Base-by-base conservation (phyloP, 2,113 vertebrate species). In the Anhinga rufa region DNA sequence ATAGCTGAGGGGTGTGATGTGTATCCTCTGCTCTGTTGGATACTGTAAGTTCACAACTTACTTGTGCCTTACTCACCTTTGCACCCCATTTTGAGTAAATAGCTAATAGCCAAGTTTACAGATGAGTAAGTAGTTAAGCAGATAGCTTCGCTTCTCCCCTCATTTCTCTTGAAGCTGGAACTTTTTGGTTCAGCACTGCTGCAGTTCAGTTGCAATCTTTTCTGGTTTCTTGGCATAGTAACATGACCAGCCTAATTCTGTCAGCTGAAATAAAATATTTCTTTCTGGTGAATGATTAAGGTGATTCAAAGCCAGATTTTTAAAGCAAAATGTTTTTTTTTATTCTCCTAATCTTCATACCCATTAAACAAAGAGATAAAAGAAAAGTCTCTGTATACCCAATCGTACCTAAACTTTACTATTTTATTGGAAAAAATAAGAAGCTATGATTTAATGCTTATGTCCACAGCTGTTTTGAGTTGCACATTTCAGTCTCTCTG, bases 201-300 rank as follows among this genome's bases (percentile, higher is more conserved):
- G 82, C 55, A 15, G 25, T 86, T 92, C 58, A 61, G 22, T 62
- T 38, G 54, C 34, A 52, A 7, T 80, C 40, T 70, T 85, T 91
- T 77, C 82, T 94, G 66, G 11, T 90, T 95, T 92, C 76, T 90
- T 62, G 60, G 32, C 24, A 17, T 24, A 69, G 88, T 91, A 75
- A 60, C 29, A 38, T 32, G 90, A 85, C 57, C 87, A 75, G 12
- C 88, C 95, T 88, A 92, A 86, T 88, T 96, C 87, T 88, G 88
- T 90, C 94, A 92, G 60, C 79, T 88, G 88, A 77, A 94, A 93
- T 79, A 88, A 94, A 94, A 49, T 93, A 85, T 85, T 83, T 91
- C 52, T 92, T 48, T 26, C 57, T 92, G 82, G 61, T 72, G 57
- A 89, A 92, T 34, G 69, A 95, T 71, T 91, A 74, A 94, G 54